These are phyloP conservation scores for Amorpha juglandis DNA, from an alignment of 2,888 invertebrate species.

Conservation along the genomic window DNA sequence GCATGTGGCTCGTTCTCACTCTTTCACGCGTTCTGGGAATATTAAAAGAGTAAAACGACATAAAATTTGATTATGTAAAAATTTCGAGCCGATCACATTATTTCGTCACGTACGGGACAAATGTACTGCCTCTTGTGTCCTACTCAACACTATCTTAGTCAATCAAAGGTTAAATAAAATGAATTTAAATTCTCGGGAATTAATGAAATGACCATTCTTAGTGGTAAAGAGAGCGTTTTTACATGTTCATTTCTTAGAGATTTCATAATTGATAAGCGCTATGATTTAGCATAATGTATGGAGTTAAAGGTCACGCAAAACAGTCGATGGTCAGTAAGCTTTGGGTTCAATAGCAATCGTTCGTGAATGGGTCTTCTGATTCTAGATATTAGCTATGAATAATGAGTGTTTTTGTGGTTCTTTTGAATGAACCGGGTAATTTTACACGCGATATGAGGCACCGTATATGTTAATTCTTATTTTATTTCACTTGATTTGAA, in stretches of 20 bases:
- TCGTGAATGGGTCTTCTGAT: not conserved
- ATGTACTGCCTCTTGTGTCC: too few species aligned
- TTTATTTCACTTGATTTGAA: too few species aligned
- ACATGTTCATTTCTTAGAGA: not conserved
- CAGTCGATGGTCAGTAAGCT: not conserved
- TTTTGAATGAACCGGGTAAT: too few species aligned
- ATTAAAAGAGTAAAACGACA: too few species aligned
- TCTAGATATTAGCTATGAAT: not conserved
- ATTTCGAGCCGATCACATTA: too few species aligned
- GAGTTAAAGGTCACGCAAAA: not conserved
- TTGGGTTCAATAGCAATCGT: not conserved
- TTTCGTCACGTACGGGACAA: too few species aligned
- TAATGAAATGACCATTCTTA: not conserved
- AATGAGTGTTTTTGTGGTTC: not conserved
- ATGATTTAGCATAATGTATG: slow-evolving; percentile 4
- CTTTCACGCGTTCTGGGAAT: too few species aligned
- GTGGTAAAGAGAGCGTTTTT: not conserved
- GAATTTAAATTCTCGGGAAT: not conserved
- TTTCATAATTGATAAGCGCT: not conserved
- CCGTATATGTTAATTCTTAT: too few species aligned
- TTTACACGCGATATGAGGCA: too few species aligned
- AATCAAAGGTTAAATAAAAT: not conserved
- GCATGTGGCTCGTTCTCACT: too few species aligned
- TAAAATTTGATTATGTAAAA: too few species aligned
- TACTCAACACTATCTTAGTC: too few species aligned